These are phyloP conservation scores for Cheilosia vernalis DNA, from an alignment of 2,888 invertebrate genomes.

Conservation along the genomic window DNA sequence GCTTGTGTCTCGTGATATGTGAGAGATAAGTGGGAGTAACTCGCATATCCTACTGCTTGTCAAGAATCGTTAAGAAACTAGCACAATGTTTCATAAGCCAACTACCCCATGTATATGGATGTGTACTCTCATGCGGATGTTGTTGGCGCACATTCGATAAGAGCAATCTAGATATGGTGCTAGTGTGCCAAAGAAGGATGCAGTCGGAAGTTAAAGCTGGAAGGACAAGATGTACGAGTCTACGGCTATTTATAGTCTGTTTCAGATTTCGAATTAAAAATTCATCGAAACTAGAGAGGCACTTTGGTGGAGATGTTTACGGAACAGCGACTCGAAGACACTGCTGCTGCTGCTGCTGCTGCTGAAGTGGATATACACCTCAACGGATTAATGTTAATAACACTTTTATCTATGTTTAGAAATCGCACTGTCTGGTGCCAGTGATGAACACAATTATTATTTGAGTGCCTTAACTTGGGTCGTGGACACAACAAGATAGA, in stretches of 20 bases:
- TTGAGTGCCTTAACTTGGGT: conserved; percentile 15
- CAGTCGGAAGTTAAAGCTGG: not conserved
- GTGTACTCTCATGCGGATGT: conserved; percentile 51
- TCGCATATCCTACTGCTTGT: conserved; percentile 52
- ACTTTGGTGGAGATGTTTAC: conserved; percentile 39
- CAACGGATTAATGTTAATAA: conserved; percentile 57
- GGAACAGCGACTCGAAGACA: not conserved
- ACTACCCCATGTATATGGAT: not conserved
- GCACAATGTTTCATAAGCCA: conserved; percentile 55
- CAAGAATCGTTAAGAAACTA: conserved; percentile 65
- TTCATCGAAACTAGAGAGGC: conserved; percentile 43
- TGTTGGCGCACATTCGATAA: conserved; percentile 65
- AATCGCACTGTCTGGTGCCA: conserved; percentile 33
- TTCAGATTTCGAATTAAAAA: conserved; percentile 48
- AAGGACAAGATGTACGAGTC: conserved; percentile 1
- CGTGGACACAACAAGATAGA: not conserved
- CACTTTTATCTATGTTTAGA: conserved; percentile 58
- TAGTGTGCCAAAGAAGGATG: conserved; percentile 14
- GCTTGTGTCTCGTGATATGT: conserved; percentile 1
- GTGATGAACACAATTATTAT: conserved; percentile 16
- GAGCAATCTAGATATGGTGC: conserved; percentile 53
- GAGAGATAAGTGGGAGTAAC: conserved; percentile 50
- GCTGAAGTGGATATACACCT: not conserved
- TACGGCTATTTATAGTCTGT: not conserved
- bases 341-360: not conserved